phyloP scores from a whole-genome alignment of 2,113 vertebrate species.

The Oplegnathus fasciatus region DNA sequence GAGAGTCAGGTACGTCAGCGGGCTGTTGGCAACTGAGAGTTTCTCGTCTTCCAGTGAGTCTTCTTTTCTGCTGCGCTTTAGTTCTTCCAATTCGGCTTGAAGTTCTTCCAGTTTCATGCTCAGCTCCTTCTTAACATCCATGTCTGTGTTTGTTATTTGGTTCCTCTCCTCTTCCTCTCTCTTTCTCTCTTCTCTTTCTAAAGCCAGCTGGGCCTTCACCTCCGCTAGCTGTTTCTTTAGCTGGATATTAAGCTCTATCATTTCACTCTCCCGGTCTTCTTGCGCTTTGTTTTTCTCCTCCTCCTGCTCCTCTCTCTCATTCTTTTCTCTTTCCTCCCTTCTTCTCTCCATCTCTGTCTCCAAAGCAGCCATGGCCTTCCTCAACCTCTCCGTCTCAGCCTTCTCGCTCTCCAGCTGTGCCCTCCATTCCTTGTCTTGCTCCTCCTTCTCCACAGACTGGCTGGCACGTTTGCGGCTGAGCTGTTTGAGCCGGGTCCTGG shows the following conservation, averaged over 20 bases:
- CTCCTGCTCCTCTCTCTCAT: constrained; percentile 34
- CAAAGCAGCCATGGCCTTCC: constrained; percentile 66
- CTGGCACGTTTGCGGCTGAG: constrained; percentile 80
- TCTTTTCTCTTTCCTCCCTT: constrained; percentile 46
- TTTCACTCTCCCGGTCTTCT: constrained; percentile 72
- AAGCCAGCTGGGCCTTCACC: constrained; percentile 75
- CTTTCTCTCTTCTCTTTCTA: constrained; percentile 77
- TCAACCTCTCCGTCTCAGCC: constrained; percentile 70
- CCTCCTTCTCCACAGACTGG: constrained; percentile 68
- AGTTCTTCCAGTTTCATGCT: constrained; percentile 74
- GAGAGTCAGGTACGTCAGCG: constrained; percentile 76
- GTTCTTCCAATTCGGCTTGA: constrained; percentile 73
- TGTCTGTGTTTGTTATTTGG: constrained; percentile 32
- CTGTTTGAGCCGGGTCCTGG: constrained; percentile 84
- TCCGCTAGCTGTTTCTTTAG: constrained; percentile 76
- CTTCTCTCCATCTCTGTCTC: constrained; percentile 66
- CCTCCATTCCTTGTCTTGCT: constrained; percentile 72
- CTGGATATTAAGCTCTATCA: constrained; percentile 77
- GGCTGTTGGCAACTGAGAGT: constrained; percentile 58
- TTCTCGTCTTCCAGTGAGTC: constrained; percentile 53
- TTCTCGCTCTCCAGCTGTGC: constrained; percentile 80
- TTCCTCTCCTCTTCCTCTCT: constrained; percentile 63
- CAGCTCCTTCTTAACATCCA: constrained; percentile 59
- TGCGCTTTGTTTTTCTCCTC: constrained; percentile 37
- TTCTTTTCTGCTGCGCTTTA: constrained; percentile 57